Base-by-base conservation (phyloP, 2,888 invertebrate species). In the Exocentrus adspersus region DNA sequence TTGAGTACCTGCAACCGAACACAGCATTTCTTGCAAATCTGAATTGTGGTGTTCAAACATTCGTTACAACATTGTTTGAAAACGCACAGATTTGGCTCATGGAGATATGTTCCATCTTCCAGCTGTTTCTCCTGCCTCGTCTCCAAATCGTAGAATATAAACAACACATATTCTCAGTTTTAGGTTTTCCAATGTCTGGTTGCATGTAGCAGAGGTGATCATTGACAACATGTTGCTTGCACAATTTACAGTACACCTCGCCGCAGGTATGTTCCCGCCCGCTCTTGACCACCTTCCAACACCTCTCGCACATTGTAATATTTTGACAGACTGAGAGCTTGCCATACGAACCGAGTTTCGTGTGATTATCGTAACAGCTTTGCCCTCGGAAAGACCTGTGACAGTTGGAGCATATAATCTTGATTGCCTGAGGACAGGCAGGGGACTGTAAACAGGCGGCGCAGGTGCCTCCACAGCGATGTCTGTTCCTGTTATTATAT, bases 401-500 rank as follows among this genome's bases (percentile, higher is more conserved):
- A 19, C 58, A 58, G 14, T 48, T n/a, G 9, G 4, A 9, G 14
- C 37, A 58, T 48, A 7, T 58, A 1, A 46, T 30, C 1, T 5
- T 9, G 20, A 9, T 14, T 17, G 9, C 19, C 19, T 24, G 32
- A 46, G 12, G 2, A 28, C 58, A 57, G 21, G 19, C 9, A 1
- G 65, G 62, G 1, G 56, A 2, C 19, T 59, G 30, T 2, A 43
- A 20, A 30, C 61, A 62, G 6, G 21, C 45, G 2, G 19, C 9
- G 37, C 62, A 62, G 1, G 48, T 59, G 1, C 17, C 48, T 0
- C 12, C 24, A 43, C 67, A 67, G 12, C 24, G 12, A 42, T 64
- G 67, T 1, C 24, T 16, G 7, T 32, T 24, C 54, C 64, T 67
- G 17, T 50, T 12, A 7, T 64, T n/a, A 41, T 60, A 67, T 10